Evolutionary conservation across 2,797 vertebrate species (phyloP), one percentile per base, ranked within the genome.

Genomic region (Caiman crocodilus): DNA sequence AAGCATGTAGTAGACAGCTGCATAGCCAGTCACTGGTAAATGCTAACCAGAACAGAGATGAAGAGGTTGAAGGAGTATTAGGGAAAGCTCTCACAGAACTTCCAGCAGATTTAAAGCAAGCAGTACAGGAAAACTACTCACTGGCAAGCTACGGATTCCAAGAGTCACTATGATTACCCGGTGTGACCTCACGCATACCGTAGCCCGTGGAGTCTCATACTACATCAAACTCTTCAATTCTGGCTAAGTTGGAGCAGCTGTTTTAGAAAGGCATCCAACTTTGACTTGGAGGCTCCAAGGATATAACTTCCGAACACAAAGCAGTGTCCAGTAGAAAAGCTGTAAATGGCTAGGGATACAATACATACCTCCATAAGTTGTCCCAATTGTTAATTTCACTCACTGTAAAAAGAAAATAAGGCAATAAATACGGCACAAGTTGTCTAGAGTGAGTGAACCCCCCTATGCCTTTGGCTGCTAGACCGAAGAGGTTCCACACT

Each of bases 51-150:
- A 76, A 30, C 61, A 90, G 85, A 95, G 77, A 96, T 85, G 89
- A 94, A 91, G 75, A 32, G 79, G 87, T 90, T 35, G 35, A 32
- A 87, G 30, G 89, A 94, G 94, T 96, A 85, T 94, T 83, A 94
- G 20, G 81, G 92, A 96, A 97, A 97, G 76, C 65, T 83, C 89
- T 50, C 42, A 50, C 84, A 90, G 65, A 94, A 94, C 56, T 3
- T 89, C 90, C 90, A 92, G 35, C 83, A 93, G 61, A 90, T 88
- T 92, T 93, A 95, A 74, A 96, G 26, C 32, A 92, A 50, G 90
- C n/a, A 92, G 77, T 23, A 92, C 89, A 65, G 94, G 93, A 50
- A 93, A 88, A 96, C 96, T 95, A 96, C 87, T 97, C 94, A 96
- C 59, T 81, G 82, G 92, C 96, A 93, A 97, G 92, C 95, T 93